Evolutionary conservation across 2,888 invertebrate genomes (phyloP).

Genomic region (Sepioteuthis lessoniana): DNA sequence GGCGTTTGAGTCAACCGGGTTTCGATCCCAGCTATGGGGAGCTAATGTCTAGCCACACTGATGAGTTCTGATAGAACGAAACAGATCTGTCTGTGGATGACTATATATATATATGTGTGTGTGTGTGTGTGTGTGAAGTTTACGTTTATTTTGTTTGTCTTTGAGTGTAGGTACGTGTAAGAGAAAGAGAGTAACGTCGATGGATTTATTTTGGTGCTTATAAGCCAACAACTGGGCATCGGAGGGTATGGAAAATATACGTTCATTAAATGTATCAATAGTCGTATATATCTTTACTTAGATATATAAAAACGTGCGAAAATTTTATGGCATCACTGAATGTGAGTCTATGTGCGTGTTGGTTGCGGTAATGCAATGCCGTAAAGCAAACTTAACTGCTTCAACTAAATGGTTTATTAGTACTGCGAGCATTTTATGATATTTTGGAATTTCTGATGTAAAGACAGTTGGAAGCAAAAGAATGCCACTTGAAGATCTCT

Average conservation of each 20-base stretch:
- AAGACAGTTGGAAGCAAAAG: background rate
- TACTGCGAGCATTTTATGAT: background rate
- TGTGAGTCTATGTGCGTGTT: background rate
- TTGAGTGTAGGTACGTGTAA: no score
- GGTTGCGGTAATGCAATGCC: background rate
- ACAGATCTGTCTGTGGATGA: no score
- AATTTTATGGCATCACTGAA: background rate
- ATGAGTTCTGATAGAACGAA: no score
- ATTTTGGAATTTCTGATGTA: background rate
- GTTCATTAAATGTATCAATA: background rate
- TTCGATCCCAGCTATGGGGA: no score
- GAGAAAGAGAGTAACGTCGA: background rate
- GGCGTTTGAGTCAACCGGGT: no score
- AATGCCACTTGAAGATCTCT: background rate
- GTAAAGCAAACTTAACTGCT: background rate
- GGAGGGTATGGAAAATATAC: background rate
- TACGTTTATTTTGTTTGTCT: no score
- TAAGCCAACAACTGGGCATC: background rate
- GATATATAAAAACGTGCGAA: background rate
- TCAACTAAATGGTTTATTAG: constrained; percentile 12
- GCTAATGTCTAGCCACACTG: no score
- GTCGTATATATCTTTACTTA: background rate
- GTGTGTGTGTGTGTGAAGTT: no score
- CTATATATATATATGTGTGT: no score
- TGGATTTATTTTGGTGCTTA: background rate